Evolutionary conservation across 2,888 invertebrate species (phyloP).

Genomic region (Drosophila birchii): DNA sequence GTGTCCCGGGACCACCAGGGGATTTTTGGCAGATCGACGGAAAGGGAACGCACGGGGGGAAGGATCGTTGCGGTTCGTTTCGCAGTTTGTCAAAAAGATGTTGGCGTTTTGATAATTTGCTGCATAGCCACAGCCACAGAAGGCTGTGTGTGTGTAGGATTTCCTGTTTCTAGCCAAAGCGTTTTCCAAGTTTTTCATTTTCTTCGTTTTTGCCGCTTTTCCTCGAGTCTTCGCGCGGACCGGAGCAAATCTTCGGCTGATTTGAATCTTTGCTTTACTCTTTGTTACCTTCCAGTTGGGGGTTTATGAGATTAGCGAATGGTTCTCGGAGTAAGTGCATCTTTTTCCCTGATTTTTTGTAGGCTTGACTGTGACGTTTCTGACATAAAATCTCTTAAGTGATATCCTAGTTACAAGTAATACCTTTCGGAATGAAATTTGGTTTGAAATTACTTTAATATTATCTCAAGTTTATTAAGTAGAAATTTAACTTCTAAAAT

Average conservation of each 20-base stretch:
- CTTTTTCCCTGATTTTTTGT: conserved; percentile 47
- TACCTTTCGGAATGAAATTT: not conserved
- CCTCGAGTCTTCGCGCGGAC: conserved; percentile 34
- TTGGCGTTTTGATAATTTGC: conserved; percentile 81
- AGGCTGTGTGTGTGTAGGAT: conserved; percentile 66
- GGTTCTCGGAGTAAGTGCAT: conserved; percentile 28
- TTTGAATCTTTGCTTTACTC: conserved; percentile 77
- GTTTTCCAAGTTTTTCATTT: conserved; percentile 48
- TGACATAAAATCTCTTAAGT: conserved; percentile 29
- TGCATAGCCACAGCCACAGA: conserved; percentile 52
- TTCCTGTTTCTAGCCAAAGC: conserved; percentile 69
- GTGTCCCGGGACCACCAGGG: conserved; percentile 66
- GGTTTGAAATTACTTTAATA: too few species aligned
- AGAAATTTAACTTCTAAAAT: too few species aligned
- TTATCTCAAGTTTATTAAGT: too few species aligned
- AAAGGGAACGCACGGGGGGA: conserved; percentile 4
- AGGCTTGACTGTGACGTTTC: conserved; percentile 60
- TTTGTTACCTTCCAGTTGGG: conserved; percentile 72
- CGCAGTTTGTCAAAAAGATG: conserved; percentile 77
- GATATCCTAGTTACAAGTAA: conserved; percentile 17
- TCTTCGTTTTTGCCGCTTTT: conserved; percentile 21
- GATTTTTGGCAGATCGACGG: conserved; percentile 35
- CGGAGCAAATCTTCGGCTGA: conserved; percentile 67
- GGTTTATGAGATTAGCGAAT: conserved; percentile 47
- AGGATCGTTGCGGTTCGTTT: conserved; percentile 44